A percentile compares a stretch with the other conserved stretches of the same genome.
Conservation (phyloP, 2,113 vertebrate genomes). For the Microtus montanus region DNA sequence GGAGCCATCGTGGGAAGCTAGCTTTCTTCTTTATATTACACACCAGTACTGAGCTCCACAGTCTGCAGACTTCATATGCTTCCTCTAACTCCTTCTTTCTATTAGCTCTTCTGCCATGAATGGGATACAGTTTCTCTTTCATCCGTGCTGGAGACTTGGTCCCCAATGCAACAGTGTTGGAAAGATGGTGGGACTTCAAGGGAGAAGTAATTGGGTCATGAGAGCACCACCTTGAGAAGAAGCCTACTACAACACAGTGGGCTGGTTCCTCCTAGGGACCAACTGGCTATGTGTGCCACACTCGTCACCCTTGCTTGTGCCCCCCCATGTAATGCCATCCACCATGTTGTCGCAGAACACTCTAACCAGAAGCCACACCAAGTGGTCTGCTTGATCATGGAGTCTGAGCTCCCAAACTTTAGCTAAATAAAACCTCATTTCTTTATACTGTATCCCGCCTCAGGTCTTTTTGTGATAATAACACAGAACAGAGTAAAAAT, state of each 20-base stretch:
- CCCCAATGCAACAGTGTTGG: too few relatives aligned
- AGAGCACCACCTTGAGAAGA: neutral
- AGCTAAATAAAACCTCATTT: neutral
- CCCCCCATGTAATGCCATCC: neutral
- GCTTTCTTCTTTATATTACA: neutral
- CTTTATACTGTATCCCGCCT: neutral
- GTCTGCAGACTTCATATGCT: neutral
- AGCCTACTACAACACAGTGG: neutral
- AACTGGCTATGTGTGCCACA: neutral
- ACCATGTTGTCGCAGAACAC: neutral
- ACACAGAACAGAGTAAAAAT: neutral
- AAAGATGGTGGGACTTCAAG: neutral
- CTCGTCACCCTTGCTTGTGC: neutral
- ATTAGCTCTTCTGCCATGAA: neutral
- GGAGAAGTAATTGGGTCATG: neutral
- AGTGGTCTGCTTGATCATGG: neutral
- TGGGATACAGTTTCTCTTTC: neutral
- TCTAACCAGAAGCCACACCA: neutral
- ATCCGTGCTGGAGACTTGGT: neutral
- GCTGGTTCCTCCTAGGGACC: neutral
- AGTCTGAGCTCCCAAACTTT: neutral
- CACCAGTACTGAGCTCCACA: neutral
- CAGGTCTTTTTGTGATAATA: neutral
- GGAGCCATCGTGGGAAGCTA: rapidly evolving
- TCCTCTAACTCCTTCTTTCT: neutral